phyloP scores from a whole-genome alignment of 2,113 vertebrate genomes.

The Peromyscus polionotus region DNA sequence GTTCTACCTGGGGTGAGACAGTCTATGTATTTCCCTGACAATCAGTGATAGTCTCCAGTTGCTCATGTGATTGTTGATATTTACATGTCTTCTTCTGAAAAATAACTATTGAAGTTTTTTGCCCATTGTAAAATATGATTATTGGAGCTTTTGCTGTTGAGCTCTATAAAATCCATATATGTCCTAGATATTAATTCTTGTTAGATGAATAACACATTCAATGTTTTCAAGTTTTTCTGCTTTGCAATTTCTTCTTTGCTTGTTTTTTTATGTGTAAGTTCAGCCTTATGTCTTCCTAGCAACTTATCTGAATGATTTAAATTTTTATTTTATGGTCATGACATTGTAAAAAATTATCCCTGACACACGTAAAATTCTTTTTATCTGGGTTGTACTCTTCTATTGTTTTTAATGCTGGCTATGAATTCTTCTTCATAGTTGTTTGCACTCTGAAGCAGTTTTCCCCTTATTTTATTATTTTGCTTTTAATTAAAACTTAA shows the following conservation, averaged over 20 bases:
- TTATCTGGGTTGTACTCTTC: not conserved
- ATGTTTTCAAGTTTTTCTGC: not conserved
- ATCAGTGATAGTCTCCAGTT: not conserved
- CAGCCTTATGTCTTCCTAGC: not conserved
- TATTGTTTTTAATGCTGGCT: not conserved
- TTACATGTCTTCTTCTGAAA: not conserved
- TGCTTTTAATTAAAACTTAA: not conserved
- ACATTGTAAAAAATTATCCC: not conserved
- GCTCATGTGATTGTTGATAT: not conserved
- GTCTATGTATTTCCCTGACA: not conserved
- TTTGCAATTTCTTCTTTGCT: not conserved
- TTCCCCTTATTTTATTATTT: not conserved
- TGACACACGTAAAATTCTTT: not conserved
- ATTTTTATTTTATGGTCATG: not conserved
- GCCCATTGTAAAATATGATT: not conserved
- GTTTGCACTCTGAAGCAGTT: not conserved
- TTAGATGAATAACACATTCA: not conserved
- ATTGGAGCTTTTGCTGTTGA: not conserved
- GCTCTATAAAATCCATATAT: no score
- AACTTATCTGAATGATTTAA: no score
- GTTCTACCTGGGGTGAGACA: not conserved
- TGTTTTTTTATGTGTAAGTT: not conserved
- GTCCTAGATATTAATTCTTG: not conserved
- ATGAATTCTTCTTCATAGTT: not conserved
- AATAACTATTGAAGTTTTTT: not conserved